phyloP scores from a whole-genome alignment of 2,888 invertebrate species.

The Lysandra coridon region DNA sequence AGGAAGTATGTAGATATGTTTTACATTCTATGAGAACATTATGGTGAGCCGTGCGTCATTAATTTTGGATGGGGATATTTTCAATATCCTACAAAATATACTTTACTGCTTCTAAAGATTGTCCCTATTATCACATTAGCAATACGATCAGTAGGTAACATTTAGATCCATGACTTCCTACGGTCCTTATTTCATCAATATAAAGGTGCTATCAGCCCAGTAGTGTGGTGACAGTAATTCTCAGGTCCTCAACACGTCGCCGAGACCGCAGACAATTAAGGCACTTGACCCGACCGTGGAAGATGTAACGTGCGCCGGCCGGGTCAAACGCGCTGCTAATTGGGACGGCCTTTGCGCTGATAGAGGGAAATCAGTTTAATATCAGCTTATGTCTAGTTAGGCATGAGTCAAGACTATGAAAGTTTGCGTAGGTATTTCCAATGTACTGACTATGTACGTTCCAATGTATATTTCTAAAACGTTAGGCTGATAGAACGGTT shows the following conservation, averaged over 20 bases:
- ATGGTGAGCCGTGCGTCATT: too few relatives aligned
- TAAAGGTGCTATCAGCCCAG: not conserved
- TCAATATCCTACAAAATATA: too few relatives aligned
- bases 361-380: conserved; percentile 1
- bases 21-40: not conserved
- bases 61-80: too few relatives aligned
- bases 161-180: not conserved
- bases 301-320: conserved; percentile 51
- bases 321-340: conserved; percentile 50
- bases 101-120: not conserved
- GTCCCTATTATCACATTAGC: not conserved
- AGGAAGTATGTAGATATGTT: not conserved
- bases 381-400: not conserved
- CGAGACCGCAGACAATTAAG: conserved; percentile 58
- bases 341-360: conserved; percentile 27
- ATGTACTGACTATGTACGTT: too few relatives aligned
- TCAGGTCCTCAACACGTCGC: conserved; percentile 40
- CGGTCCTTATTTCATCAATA: not conserved
- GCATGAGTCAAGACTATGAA: too few relatives aligned
- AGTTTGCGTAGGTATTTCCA: too few relatives aligned
- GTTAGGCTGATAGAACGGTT: too few relatives aligned
- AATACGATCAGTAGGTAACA: not conserved
- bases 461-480: too few relatives aligned
- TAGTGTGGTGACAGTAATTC: conserved; percentile 30
- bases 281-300: conserved; percentile 62